Percentiles rank a stretch among this genome's conserved stretches.
Evolutionary conservation across 2,113 vertebrate genomes (phyloP).

Genomic region (Charadrius vociferus): DNA sequence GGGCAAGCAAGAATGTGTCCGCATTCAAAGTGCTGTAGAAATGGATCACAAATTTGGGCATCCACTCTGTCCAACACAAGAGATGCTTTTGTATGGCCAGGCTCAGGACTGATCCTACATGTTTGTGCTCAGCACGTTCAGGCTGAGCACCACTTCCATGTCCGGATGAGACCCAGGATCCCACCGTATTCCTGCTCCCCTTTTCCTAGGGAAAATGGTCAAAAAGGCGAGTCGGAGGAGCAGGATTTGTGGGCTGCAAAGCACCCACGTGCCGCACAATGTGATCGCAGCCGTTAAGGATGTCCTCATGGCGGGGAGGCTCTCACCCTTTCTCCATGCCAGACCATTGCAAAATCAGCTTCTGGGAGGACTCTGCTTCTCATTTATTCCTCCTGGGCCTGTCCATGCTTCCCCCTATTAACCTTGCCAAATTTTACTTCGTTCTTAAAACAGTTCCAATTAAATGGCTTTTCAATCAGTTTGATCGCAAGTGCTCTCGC

Average conservation of each 20-base stretch:
- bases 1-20: neutral
- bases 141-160: neutral
- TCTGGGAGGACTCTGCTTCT: conserved; percentile 31
- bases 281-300: neutral
- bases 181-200: neutral
- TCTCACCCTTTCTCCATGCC: neutral
- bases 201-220: neutral
- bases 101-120: neutral
- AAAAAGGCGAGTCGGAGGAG: neutral
- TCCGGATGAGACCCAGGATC: neutral
- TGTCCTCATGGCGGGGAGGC: neutral
- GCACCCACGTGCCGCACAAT: neutral
- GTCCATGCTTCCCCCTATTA: neutral
- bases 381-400: neutral
- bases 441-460: conserved; percentile 25
- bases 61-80: neutral
- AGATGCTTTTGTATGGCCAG: neutral
- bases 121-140: neutral
- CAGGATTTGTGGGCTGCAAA: neutral
- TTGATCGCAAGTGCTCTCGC: neutral
- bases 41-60: neutral
- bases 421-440: neutral
- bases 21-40: neutral
- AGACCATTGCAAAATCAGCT: conserved; percentile 39
- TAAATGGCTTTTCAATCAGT: conserved; percentile 48